phyloP scores from a whole-genome alignment of 1,140 invertebrate species.

The Heliconius nattereri region DNA sequence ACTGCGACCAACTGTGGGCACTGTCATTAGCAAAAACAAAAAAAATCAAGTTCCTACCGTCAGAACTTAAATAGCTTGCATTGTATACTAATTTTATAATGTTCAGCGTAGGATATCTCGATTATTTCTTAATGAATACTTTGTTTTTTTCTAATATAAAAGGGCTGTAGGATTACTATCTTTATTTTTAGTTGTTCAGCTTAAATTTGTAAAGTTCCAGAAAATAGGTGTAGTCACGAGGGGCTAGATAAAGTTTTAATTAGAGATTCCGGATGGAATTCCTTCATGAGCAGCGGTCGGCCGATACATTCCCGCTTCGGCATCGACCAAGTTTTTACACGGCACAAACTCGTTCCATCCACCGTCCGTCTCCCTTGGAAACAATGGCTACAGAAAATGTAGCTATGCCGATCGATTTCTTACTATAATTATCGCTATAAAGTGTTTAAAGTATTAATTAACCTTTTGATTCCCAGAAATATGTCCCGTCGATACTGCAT shows the following conservation, averaged over 20 bases:
- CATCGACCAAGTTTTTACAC: slow-evolving; percentile 69
- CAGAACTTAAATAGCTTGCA: slow-evolving; percentile 36
- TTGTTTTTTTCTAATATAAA: neutral
- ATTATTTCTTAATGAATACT: neutral
- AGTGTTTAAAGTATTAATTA: slow-evolving; percentile 41
- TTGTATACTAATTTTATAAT: neutral
- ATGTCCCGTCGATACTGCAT: slow-evolving; percentile 17
- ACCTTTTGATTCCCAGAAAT: slow-evolving; percentile 30
- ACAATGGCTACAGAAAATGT: slow-evolving; percentile 62
- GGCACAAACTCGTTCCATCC: slow-evolving; percentile 63
- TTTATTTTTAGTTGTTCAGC: neutral
- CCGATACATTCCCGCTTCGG: slow-evolving; percentile 72
- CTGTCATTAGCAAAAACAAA: slow-evolving; percentile 26
- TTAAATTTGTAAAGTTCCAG: slow-evolving; percentile 28
- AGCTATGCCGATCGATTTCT: slow-evolving; percentile 50
- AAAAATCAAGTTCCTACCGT: slow-evolving; percentile 41
- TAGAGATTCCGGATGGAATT: slow-evolving; percentile 75
- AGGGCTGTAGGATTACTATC: neutral
- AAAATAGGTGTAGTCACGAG: slow-evolving; percentile 33
- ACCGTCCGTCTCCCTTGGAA: slow-evolving; percentile 50
- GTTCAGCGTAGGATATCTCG: neutral
- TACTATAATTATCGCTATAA: slow-evolving; percentile 39
- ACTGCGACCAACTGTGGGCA: slow-evolving; percentile 25
- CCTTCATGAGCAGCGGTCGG: slow-evolving; percentile 60
- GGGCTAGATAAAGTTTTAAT: slow-evolving; percentile 78